These are phyloP conservation scores for Callimorpha dominula DNA, from an alignment of 2,888 invertebrate genomes.

Conservation along the genomic window DNA sequence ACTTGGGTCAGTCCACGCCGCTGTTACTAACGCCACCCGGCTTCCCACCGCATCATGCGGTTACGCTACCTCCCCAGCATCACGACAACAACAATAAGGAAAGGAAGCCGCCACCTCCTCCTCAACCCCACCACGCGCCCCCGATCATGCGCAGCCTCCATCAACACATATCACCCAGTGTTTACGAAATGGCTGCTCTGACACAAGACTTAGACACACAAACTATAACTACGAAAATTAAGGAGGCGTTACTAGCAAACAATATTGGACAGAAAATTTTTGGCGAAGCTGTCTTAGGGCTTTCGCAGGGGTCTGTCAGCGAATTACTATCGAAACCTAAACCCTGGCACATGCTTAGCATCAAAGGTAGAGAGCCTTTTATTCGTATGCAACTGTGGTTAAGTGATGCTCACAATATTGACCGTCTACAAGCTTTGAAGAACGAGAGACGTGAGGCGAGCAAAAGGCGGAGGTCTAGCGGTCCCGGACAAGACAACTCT, in stretches of 20 bases:
- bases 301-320: slow-evolving; percentile 98
- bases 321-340: slow-evolving; percentile 99
- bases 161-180: slow-evolving; percentile 96
- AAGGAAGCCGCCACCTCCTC: slow-evolving; percentile 85
- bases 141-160: slow-evolving; percentile 91
- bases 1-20: slow-evolving; percentile 85
- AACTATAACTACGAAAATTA: slow-evolving; percentile 98
- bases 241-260: slow-evolving; percentile 97
- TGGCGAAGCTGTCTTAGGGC: slow-evolving; percentile 98
- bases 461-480: slow-evolving; percentile 94
- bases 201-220: slow-evolving; percentile 99
- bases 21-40: slow-evolving; percentile 92
- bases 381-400: slow-evolving; percentile 99
- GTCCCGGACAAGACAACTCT: slow-evolving; percentile 94
- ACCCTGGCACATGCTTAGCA: slow-evolving; percentile 99
- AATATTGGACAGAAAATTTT: slow-evolving; percentile 99
- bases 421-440: slow-evolving; percentile 95
- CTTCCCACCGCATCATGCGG: slow-evolving; percentile 91
- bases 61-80: slow-evolving; percentile 89
- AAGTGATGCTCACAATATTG: slow-evolving; percentile 97
- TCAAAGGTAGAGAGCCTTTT: slow-evolving; percentile 98
- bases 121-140: slow-evolving; percentile 88
- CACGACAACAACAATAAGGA: slow-evolving; percentile 87
- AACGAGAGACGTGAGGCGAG: slow-evolving; percentile 97
- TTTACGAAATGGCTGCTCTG: slow-evolving; percentile 98